Conservation (phyloP, 2,888 invertebrate species). For the Dromius quadrimaculatus region DNA sequence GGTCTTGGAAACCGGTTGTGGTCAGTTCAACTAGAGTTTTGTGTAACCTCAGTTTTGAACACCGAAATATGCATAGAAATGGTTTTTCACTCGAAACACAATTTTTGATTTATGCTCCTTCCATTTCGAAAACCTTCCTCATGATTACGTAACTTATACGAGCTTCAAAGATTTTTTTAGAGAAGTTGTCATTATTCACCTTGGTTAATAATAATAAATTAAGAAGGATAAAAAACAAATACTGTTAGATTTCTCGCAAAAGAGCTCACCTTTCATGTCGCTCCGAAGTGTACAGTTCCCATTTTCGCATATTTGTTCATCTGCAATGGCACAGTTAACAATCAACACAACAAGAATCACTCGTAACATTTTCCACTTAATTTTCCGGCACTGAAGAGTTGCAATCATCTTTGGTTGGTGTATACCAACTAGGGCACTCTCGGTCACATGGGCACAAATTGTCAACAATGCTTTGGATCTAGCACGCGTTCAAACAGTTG, state of each 20-base stretch:
- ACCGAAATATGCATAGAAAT: too few relatives aligned
- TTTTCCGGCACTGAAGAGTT: background rate
- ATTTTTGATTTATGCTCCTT: too few relatives aligned
- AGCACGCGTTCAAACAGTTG: background rate
- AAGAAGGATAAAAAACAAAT: too few relatives aligned
- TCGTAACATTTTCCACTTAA: slow-evolving; percentile 7
- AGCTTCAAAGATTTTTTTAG: too few relatives aligned
- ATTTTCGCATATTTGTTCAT: slow-evolving; percentile 32
- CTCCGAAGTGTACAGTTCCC: slow-evolving; percentile 45
- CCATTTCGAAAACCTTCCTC: too few relatives aligned
- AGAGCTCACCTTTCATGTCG: slow-evolving; percentile 36
- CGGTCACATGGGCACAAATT: slow-evolving; percentile 13
- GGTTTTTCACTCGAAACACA: too few relatives aligned
- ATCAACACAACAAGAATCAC: slow-evolving; percentile 52
- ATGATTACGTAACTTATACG: too few relatives aligned
- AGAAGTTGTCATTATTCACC: too few relatives aligned
- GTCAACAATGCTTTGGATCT: background rate
- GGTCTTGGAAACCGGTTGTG: slow-evolving; percentile 6
- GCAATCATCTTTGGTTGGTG: slow-evolving; percentile 2
- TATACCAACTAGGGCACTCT: too few relatives aligned
- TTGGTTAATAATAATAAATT: too few relatives aligned
- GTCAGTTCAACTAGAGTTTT: background rate
- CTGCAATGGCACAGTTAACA: slow-evolving; percentile 55
- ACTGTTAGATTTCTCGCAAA: too few relatives aligned
- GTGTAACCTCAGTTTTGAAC: background rate